Evolutionary conservation across 2,888 invertebrate genomes (phyloP), one percentile per base, ranked within the genome.

Genomic region (Cordylochernes scorpioides): DNA sequence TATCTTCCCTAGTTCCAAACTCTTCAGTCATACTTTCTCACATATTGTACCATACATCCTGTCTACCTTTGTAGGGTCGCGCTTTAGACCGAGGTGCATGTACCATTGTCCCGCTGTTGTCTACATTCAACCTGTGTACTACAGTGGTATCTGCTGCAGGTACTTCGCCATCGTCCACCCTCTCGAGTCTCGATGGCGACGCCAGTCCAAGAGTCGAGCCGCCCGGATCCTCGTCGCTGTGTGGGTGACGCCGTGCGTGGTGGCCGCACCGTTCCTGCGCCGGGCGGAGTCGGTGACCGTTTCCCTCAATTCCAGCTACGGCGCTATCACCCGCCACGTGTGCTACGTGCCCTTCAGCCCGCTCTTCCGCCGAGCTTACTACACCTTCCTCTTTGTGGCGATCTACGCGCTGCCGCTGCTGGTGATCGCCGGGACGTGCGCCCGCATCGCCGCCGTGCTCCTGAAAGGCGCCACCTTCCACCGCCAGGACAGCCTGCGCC

Each of bases 131-230:
- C n/a, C n/a, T n/a, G n/a, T n/a, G n/a, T n/a, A n/a, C n/a, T n/a
- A n/a, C n/a, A n/a, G n/a, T n/a, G n/a, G n/a, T n/a, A n/a, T n/a
- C n/a, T n/a, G n/a, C n/a, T n/a, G n/a, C n/a, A 57, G 57, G 33
- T 57, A 54, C 34, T 53, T 54, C 37, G 57, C 55, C 14, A 52
- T 58, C 8, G 52, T 57, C 2, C 50, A 57, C 33, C 57, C 57
- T 2, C 43, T 57, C 24, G 49, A 51, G 15, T 51, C 53, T 13
- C 47, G 55, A 42, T 49, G 45, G 32, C 12, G 14, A 22, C 42
- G 47, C 17, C 44, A 48, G 39, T 45, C 45, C 10, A 45, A 46
- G 36, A 44, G 48, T 1, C 40, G 57, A 13, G 53, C 54, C 10
- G 45, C 46, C 15, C 45, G 46, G 29, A 53, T 57, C 17, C 42